phyloP scores from a whole-genome alignment of 2,113 vertebrate species.

The Prietella phreatophila region DNA sequence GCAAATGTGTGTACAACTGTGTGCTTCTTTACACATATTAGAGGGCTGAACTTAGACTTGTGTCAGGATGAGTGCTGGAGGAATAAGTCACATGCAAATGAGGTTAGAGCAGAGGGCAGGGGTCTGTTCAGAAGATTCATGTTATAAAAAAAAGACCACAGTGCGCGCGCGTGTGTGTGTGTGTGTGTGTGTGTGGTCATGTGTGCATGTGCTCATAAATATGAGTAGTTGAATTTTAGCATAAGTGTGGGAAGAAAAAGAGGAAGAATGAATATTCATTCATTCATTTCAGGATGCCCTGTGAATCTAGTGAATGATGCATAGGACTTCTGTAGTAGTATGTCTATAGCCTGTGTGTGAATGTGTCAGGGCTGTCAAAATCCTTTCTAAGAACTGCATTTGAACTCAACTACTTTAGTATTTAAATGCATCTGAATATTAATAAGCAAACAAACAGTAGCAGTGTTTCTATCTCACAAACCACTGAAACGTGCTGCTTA shows the following conservation, averaged over 20 bases:
- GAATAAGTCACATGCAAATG: slow-evolving; percentile 24
- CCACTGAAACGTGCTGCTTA: not conserved
- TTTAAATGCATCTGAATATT: not conserved
- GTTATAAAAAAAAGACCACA: slow-evolving; percentile 1
- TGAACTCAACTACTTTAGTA: not conserved
- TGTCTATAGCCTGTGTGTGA: not conserved
- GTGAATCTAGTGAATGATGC: not conserved
- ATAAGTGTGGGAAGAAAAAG: not conserved
- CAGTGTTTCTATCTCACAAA: not conserved
- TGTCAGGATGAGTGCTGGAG: not conserved
- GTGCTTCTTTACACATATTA: slow-evolving; percentile 49
- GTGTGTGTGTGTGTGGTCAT: slow-evolving; percentile 45
- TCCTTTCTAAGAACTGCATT: not conserved
- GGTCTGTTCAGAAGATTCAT: not conserved
- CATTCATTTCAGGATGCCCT: not conserved
- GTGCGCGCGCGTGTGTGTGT: slow-evolving; percentile 48
- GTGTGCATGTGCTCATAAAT: slow-evolving; percentile 29
- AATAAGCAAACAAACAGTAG: not conserved
- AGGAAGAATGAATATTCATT: slow-evolving; percentile 5
- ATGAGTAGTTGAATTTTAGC: not conserved
- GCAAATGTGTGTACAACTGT: slow-evolving; percentile 65
- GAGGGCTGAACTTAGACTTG: slow-evolving; percentile 12
- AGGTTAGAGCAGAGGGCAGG: slow-evolving; percentile 1
- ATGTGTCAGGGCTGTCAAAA: not conserved
- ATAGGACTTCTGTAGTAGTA: not conserved